These are phyloP conservation scores for Palythoa caribaeorum DNA, from an alignment of 92 coral and sea anemone genomes.

Conservation along the genomic window DNA sequence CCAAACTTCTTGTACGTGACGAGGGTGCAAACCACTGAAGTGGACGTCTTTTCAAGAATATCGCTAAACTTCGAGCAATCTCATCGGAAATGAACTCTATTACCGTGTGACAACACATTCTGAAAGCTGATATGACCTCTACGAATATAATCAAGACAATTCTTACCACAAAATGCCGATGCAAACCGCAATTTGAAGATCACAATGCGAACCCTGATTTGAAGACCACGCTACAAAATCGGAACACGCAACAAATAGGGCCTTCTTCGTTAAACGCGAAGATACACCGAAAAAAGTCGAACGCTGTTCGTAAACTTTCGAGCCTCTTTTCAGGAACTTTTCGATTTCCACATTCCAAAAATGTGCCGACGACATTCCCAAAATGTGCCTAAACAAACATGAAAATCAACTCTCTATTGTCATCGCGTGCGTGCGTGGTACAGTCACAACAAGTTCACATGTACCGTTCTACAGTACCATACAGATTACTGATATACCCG, in stretches of 20 bases:
- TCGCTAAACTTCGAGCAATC: slow-evolving; percentile 15
- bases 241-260: too few species aligned
- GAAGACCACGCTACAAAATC: too few species aligned
- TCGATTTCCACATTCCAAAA: neutral
- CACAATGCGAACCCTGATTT: too few species aligned
- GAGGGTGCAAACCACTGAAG: neutral
- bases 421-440: neutral
- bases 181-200: neutral
- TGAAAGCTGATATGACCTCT: slow-evolving; percentile 22
- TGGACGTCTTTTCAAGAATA: neutral
- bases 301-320: neutral
- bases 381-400: neutral
- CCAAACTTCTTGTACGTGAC: slow-evolving; percentile 16
- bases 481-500: too few species aligned
- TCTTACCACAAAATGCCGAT: slow-evolving; percentile 3
- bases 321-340: slow-evolving; percentile 1
- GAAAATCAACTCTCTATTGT: too few species aligned
- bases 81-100: neutral
- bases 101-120: slow-evolving; percentile 11
- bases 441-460: neutral
- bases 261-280: slow-evolving; percentile 29
- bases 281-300: slow-evolving; percentile 28
- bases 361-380: neutral
- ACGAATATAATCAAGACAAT: slow-evolving; percentile 31
- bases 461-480: too few species aligned